Evolutionary conservation across 2,113 vertebrate species (phyloP), one percentile per base, ranked within the genome.

Genomic region (Rissa tridactyla): DNA sequence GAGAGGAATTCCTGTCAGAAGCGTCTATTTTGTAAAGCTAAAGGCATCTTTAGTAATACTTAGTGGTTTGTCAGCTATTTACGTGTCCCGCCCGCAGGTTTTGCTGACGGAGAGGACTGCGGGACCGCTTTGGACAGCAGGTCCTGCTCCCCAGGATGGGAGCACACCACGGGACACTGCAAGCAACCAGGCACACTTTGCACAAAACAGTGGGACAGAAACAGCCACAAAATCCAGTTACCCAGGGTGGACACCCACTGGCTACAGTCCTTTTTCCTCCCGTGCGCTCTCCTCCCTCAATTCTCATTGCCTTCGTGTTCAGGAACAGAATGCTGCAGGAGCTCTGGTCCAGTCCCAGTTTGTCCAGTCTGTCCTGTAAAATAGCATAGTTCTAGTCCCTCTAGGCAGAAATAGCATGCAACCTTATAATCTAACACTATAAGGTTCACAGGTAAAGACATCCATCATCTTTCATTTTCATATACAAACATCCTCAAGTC

Each of bases 91-190:
- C 4, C 2, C 5, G 4, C 40, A 55, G 64, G 9, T 8, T 20
- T n/a, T 13, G 5, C 40, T 4, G 49, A 9, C 13, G 19, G 55
- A 6, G 23, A 20, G 61, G 32, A 1, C 80, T 3, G n/a, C 2
- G 27, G 51, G 38, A 7, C 29, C 15, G 6, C 5, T 30, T 13
- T 8, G 40, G 42, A 36, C 10, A 14, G 55, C 62, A 8, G 20
- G 42, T 7, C 25, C 55, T 1, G 47, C 71, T n/a, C 19, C 36
- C 13, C 40, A 4, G n/a, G 17, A 1, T 5, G 49, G 36, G 3
- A 49, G 18, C 36, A 1, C 17, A 7, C 3, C 13, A 3, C 10
- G 0, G 8, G 18, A 42, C 49, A 0, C 44, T 13, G 32, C 34
- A 7, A 30, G 25, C 57, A 9, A 7, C 57, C 64, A 8, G 44